Evolutionary conservation across 1,140 invertebrate genomes (phyloP).

Genomic region (Limonius californicus): DNA sequence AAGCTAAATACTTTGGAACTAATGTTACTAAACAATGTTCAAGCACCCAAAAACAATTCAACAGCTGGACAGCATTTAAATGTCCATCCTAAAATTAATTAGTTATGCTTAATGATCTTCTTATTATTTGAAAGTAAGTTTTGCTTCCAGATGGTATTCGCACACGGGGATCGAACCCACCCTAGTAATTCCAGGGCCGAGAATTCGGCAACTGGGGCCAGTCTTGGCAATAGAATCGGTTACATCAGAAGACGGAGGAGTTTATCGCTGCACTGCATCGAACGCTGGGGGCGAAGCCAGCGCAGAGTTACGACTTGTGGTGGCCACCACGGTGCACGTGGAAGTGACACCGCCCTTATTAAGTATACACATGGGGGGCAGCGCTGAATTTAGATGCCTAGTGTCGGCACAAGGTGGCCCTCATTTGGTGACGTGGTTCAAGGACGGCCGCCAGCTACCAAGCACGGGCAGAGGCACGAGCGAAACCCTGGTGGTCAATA

Average conservation of each 20-base stretch:
- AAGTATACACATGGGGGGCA: conserved; percentile 73
- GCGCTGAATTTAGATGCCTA: conserved; percentile 69
- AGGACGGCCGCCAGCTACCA: conserved; percentile 68
- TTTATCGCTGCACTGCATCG: conserved; percentile 64
- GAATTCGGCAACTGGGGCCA: conserved; percentile 62
- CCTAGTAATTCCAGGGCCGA: conserved; percentile 59
- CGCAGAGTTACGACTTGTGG: conserved; percentile 62
- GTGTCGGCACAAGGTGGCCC: conserved; percentile 49
- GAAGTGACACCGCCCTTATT: conserved; percentile 65
- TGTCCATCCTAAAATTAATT: too few species aligned
- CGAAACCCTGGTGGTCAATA: conserved; percentile 61
- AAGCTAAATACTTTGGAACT: too few species aligned
- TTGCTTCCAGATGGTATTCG: conserved; percentile 67
- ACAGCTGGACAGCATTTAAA: too few species aligned
- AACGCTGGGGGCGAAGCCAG: conserved; percentile 68
- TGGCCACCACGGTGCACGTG: conserved; percentile 65
- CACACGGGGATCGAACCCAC: conserved; percentile 61
- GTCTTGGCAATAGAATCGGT: conserved; percentile 70
- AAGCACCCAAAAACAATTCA: too few species aligned
- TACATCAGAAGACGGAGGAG: conserved; percentile 64
- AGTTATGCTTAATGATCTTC: too few species aligned
- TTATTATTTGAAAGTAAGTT: too few species aligned
- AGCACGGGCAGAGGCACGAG: conserved; percentile 59
- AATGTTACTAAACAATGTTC: too few species aligned
- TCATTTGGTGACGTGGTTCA: conserved; percentile 55